These are phyloP conservation scores for Lycaon pictus DNA, from an alignment of 2,113 vertebrate species.

Conservation along the genomic window DNA sequence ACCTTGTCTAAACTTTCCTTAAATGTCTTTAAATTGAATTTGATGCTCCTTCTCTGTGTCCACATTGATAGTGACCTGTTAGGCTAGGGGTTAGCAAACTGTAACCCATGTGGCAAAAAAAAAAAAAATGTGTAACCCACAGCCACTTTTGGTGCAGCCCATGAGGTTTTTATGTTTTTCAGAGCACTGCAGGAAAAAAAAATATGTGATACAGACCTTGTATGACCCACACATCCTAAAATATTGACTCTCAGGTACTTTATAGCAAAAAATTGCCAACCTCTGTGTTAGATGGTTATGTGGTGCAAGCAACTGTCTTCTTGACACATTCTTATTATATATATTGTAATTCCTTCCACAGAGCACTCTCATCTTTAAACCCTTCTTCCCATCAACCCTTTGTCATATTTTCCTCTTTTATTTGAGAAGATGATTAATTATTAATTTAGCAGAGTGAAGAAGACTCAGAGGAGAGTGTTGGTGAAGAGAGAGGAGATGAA, in stretches of 20 bases:
- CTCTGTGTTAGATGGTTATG: not conserved
- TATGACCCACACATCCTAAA: not conserved
- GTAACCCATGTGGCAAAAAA: not conserved
- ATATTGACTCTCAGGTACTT: not conserved
- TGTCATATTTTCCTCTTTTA: not conserved
- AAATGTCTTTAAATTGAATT: not conserved
- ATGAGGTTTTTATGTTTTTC: not conserved
- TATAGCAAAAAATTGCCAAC: not conserved
- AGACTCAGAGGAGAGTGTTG: not conserved
- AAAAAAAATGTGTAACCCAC: not conserved
- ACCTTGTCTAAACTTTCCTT: not conserved
- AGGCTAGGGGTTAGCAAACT: not conserved
- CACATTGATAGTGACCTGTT: not conserved
- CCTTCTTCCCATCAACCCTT: not conserved
- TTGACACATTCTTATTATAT: not conserved
- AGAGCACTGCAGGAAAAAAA: not conserved
- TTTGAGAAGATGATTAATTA: not conserved
- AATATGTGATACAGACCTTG: not conserved
- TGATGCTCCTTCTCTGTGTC: not conserved
- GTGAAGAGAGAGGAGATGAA: not conserved
- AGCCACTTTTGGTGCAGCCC: not conserved
- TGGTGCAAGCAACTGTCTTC: not conserved
- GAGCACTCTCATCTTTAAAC: not conserved
- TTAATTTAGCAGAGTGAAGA: constrained; percentile 30
- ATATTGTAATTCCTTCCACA: not conserved